phyloP scores from a whole-genome alignment of 2,113 vertebrate genomes.

The Pogonocichla stellata region DNA sequence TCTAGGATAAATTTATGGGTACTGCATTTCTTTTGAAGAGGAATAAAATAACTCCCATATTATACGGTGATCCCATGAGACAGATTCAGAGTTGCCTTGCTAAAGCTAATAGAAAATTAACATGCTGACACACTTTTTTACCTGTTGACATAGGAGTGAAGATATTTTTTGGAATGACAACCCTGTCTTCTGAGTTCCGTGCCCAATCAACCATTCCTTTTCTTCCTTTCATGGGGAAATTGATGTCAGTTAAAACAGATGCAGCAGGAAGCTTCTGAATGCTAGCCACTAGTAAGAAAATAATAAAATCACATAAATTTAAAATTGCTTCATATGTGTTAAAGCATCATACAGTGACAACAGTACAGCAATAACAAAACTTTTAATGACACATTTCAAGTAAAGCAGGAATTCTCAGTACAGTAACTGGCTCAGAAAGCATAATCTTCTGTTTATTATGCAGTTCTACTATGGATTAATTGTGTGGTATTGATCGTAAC shows the following conservation, averaged over 20 bases:
- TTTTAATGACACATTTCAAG: not conserved
- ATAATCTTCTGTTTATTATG: not conserved
- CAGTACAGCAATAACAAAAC: not conserved
- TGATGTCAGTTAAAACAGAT: slow-evolving; percentile 97
- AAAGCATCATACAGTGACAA: not conserved
- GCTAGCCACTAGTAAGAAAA: slow-evolving; percentile 88
- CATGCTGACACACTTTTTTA: slow-evolving; percentile 53
- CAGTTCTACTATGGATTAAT: not conserved
- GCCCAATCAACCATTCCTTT: slow-evolving; percentile 99
- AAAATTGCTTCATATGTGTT: not conserved
- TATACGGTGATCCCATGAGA: not conserved
- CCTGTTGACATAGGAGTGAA: slow-evolving; percentile 94
- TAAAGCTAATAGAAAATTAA: not conserved
- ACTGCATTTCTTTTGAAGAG: not conserved
- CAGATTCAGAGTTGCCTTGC: not conserved
- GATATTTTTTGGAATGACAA: slow-evolving; percentile 96
- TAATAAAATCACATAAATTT: not conserved
- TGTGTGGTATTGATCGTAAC: not conserved
- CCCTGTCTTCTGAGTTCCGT: slow-evolving; percentile 96
- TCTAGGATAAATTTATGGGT: not conserved
- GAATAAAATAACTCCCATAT: not conserved
- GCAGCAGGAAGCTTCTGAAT: slow-evolving; percentile 98
- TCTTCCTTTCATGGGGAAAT: slow-evolving; percentile 98
- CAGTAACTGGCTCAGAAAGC: not conserved
- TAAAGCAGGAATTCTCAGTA: not conserved